phyloP scores from a whole-genome alignment of 1,140 invertebrate species.

The Atta colombica region DNA sequence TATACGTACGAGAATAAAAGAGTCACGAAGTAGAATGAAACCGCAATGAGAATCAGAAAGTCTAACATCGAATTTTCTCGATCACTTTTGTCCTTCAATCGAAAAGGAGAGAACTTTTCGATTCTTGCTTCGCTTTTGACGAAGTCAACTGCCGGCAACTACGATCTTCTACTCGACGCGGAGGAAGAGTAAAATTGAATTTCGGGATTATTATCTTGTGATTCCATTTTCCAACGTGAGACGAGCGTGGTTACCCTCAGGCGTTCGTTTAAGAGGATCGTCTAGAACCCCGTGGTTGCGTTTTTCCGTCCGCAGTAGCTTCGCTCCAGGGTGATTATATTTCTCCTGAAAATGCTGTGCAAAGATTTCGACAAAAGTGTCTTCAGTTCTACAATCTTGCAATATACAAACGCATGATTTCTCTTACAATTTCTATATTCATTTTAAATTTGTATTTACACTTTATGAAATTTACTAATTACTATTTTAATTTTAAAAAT shows the following conservation, averaged over 20 bases:
- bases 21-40: constrained; percentile 21
- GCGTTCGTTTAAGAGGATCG: constrained; percentile 55
- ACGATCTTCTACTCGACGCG: constrained; percentile 1
- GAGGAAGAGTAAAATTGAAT: constrained; percentile 42
- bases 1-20: constrained; percentile 8
- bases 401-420: not conserved
- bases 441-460: not conserved
- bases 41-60: not conserved
- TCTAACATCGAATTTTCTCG: not conserved
- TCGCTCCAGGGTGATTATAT: constrained; percentile 14
- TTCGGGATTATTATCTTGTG: constrained; percentile 60
- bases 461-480: not conserved
- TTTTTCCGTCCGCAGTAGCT: constrained; percentile 18
- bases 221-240: constrained; percentile 57
- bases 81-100: constrained; percentile 14
- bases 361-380: constrained; percentile 12
- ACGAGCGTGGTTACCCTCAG: constrained; percentile 26
- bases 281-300: not conserved
- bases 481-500: not conserved
- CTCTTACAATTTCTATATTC: not conserved
- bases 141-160: constrained; percentile 32
- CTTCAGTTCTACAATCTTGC: not conserved
- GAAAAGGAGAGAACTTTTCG: not conserved
- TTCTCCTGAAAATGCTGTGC: not conserved
- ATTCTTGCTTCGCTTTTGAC: constrained; percentile 25